Conservation (phyloP, 2,797 vertebrate species). For the Lutjanus campechanus region DNA sequence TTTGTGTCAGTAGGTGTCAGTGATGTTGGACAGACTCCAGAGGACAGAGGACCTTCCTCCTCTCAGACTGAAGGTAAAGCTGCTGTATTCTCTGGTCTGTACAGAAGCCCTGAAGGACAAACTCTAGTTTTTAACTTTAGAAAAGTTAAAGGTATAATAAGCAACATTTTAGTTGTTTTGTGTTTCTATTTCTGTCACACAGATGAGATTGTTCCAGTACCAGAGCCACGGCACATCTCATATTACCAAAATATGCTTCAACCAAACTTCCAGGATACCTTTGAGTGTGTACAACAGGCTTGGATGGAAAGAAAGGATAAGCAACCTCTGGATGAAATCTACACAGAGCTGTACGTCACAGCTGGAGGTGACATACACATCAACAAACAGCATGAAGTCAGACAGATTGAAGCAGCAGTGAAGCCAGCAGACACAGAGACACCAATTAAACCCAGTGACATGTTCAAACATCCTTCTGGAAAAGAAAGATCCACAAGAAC, state of each 20-base stretch:
- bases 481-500: neutral
- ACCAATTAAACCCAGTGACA: constrained; percentile 14
- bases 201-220: constrained; percentile 22
- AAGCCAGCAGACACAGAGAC: constrained; percentile 16
- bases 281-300: constrained; percentile 25
- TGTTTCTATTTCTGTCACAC: neutral
- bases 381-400: neutral
- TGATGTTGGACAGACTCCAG: too few relatives aligned
- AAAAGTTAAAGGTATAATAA: too few relatives aligned
- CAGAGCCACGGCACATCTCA: constrained; percentile 10
- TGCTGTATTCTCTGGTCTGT: too few relatives aligned
- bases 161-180: too few relatives aligned
- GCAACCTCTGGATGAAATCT: constrained; percentile 26
- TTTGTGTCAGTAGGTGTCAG: too few relatives aligned
- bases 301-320: constrained; percentile 5
- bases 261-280: constrained; percentile 37
- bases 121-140: too few relatives aligned
- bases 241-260: constrained; percentile 40
- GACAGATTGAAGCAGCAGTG: constrained; percentile 3
- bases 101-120: too few relatives aligned
- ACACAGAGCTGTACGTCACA: constrained; percentile 34
- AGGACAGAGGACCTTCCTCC: too few relatives aligned
- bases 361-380: neutral
- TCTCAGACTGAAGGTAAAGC: too few relatives aligned
- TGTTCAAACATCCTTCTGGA: constrained; percentile 37